Evolutionary conservation across 1,140 invertebrate genomes (phyloP), one percentile per base, ranked within the genome.

Genomic region (Sinella curviseta): DNA sequence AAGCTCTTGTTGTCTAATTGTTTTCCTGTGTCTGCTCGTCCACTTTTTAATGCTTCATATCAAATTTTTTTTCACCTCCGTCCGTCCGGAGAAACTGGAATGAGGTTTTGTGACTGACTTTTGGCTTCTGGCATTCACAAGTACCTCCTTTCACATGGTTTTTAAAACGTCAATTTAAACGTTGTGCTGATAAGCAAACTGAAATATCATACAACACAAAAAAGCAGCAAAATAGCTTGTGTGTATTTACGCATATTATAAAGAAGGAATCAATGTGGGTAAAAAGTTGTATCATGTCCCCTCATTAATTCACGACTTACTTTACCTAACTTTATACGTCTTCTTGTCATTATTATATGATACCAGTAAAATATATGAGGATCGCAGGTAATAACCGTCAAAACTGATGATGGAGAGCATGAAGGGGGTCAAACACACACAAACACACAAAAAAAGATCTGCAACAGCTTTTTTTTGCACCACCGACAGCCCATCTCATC

Each of bases 311-410:
- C 39, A 48, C 17, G 17, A 48, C 39, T n/a, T n/a, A n/a, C 39
- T 48, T 48, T 8, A 4, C 4, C 4, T 4, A 48, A 48, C 4
- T 4, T 8, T 48, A 17, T 4, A 8, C 39, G 17, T 48, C 4
- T 48, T 48, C 39, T 8, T 48, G 39, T 48, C 39, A 48, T 48
- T 4, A 48, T 17, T 48, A 48, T 17, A 8, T 17, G 4, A 48
- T 48, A 4, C 17, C 17, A 17, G 17, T 4, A 8, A 48, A 48
- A 48, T 48, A 48, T 48, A 60, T 60, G 8, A 60, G 14, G 55
- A 60, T 60, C 12, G 14, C 3, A 24, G 55, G 55, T 60, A 70
- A 70, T 70, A 70, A 70, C 55, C 65, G 65, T 70, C 65, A 70
- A 70, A 31, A 30, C 8, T 16, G 65, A 70, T 70, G 28, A 60